Base-by-base conservation (phyloP, 1,140 invertebrate species). In the Myzus persicae region DNA sequence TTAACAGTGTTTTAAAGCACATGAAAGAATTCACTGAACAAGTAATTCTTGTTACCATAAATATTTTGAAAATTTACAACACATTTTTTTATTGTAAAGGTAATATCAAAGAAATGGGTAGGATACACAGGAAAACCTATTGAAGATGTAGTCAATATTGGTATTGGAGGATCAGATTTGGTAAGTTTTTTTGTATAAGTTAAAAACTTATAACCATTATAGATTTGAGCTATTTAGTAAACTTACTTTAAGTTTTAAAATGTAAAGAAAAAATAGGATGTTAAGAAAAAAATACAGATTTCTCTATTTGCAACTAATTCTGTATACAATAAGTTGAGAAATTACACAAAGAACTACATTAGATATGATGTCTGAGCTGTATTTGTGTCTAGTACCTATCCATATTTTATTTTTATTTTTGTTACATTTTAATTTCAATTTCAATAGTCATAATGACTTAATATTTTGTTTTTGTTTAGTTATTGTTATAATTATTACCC, bases 81-180 rank as follows among this genome's bases (percentile, higher is more conserved):
- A n/a, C 1, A 26, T 44, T 26, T 82, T 91, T 22, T 42, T 40
- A 18, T 24, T 93, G 94, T 95, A 5, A 81, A 96, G 95, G 96
- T 98, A 6, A 96, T 97, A 93, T 96, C 95, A 44, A 97, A 97
- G 87, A 94, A 96, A 94, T 98, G 98, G 98, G 96, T 96, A 94
- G 98, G 99, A 54, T 99, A 98, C 95, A 99, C 98, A 9, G 99
- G 99, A 22, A 98, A 99, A 95, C 95, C 97, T 93, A 99, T 99
- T 88, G 99, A 98, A 93, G 99, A 99, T 96, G 98, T 99, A 89
- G 98, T 99, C 46, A 99, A 99, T 95, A 99, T 99, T 96, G 99
- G 99, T 91, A 99, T 99, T 95, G 99, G 99, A 91, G 99, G 99
- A 46, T 99, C 99, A 14, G 99, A 99, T 96, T 96, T 99, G 94